phyloP scores from a whole-genome alignment of 1,140 invertebrate genomes.

The Berghia stephanieae region DNA sequence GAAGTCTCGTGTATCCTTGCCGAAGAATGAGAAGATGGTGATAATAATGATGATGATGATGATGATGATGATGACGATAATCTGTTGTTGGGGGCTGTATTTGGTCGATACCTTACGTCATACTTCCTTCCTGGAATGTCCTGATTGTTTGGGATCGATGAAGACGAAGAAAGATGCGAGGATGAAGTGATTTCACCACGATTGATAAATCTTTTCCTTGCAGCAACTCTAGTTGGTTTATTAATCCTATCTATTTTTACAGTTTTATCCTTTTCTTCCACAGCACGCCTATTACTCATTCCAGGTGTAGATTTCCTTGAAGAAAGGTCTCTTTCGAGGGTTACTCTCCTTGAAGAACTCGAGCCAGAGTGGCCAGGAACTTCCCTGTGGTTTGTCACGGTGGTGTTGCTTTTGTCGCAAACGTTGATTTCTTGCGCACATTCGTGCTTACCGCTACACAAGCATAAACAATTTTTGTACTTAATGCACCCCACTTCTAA shows the following conservation, averaged over 20 bases:
- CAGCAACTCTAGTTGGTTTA: no score
- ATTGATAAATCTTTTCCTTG: no score
- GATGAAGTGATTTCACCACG: no score
- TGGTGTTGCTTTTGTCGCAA: background rate
- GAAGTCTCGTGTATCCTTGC: no score
- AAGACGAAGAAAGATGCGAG: no score
- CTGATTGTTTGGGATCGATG: no score
- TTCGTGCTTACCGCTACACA: slow-evolving; percentile 8
- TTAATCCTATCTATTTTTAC: no score
- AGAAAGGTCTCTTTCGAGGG: background rate
- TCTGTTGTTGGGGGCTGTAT: no score
- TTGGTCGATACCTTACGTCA: no score
- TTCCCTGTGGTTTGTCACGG: background rate
- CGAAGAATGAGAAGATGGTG: background rate
- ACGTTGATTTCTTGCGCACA: background rate
- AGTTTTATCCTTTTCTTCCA: no score
- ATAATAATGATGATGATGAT: slow-evolving; percentile 11
- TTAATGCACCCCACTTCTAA: slow-evolving; percentile 10
- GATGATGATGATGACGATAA: background rate
- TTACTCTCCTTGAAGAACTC: background rate
- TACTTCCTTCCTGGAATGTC: no score
- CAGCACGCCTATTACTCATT: background rate
- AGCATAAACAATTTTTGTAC: slow-evolving; percentile 3
- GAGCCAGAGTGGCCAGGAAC: no score
- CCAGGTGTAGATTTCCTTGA: background rate